Evolutionary conservation across 1,140 invertebrate genomes (phyloP), one percentile per base, ranked within the genome.

Genomic region (Eciton burchellii): DNA sequence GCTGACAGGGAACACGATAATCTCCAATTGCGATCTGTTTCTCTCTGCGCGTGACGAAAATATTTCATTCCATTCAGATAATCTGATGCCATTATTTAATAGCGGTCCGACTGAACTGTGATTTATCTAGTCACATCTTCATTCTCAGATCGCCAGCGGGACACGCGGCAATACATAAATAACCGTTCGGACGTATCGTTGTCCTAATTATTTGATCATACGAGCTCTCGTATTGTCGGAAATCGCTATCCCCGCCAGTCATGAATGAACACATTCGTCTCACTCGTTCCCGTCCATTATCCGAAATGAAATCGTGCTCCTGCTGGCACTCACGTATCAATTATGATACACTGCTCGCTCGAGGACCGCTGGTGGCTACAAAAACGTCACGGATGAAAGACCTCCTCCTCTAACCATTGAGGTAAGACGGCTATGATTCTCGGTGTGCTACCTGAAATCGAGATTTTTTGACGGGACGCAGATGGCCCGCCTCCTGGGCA

Each of bases 381-480:
- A n/a, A 79, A 57, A 60, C 11, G 68, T 73, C 43, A 14, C 11
- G 21, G 24, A n/a, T 68, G 14, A 49, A 81, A 60, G 76, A 73
- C 26, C 29, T 21, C 35, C n/a, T 68, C 29, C 26, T 63, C 21
- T n/a, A 54, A 59, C 2, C 35, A 52, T 47, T 41, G 57, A 41
- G 19, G 24, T 49, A 41, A 77, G 60, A 21, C 29, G 49, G 26
- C 21, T 81, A 24, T 60, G n/a, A 57, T 77, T 65, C 57, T 77
- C 72, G 24, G 26, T 11, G 57, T 70, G 29, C 76, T 79, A 79
- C 76, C 76, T 79, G 76, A 79, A 70, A 79, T 79, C 41, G 76
- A 79, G 76, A 68, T 54, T 79, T 70, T 79, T 79, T 66, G 21
- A 54, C 19, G 19, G 35, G 4, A 21, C 81, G 62, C 81, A 82